Base-by-base conservation (phyloP, 1,140 invertebrate species). In the Drosophila insularis region DNA sequence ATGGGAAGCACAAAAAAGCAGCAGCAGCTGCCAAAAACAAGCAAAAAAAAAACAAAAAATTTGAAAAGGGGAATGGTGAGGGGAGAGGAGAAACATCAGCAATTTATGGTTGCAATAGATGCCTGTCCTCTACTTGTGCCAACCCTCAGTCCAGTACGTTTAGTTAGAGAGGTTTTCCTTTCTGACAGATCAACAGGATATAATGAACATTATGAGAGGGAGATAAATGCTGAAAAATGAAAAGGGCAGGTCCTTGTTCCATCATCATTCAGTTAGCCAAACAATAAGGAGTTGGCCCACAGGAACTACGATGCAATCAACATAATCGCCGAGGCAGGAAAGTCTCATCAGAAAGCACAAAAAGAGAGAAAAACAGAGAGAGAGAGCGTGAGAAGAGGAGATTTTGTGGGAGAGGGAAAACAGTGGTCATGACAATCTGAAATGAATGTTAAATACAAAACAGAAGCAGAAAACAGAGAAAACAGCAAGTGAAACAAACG, bases 371-470 rank as follows among this genome's bases (percentile, higher is more conserved):
- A 27, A 10, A 14, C 23, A 27, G n/a, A 17, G 23, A 74, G 43
- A 1, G 8, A 21, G 43, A 19, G 8, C 1, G 14, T 8, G 7
- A 8, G 19, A 21, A 27, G 27, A 27, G 27, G 5, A 27, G 27
- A 27, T 1, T 27, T 27, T 27, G 19, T 8, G 43, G 17, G 8
- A 19, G 7, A 8, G 7, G n/a, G 17, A 10, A 21, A 50, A 76
- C 82, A 73, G 68, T 71, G 78, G 69, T 79, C 79, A 78, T 79
- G 82, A 86, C 82, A 86, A 86, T 86, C 79, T 86, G 79, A 86
- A 86, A 86, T 86, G 82, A 87, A 86, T 86, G 82, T 87, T 87
- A 86, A 86, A 86, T 81, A 81, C 82, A 71, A 75, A 78, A 50
- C 43, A 50, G 43, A 50, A 50, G 43, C 68, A 70, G 64, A 63